Conservation (phyloP, 2,888 invertebrate genomes). For the Anthrax anthrax region DNA sequence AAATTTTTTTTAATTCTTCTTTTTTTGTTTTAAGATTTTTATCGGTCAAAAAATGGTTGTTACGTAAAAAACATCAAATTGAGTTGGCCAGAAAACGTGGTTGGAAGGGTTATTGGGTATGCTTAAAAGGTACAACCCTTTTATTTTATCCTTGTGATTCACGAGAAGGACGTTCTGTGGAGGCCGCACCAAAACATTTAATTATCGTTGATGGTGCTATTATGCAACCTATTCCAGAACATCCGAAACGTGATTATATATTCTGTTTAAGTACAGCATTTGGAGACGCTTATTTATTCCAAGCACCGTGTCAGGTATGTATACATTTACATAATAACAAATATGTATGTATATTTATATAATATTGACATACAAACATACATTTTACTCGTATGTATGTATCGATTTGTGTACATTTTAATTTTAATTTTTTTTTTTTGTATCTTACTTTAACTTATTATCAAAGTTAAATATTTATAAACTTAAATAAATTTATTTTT, state of each 20-base stretch:
- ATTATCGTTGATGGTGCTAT: conserved; percentile 94
- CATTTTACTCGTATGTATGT: no score
- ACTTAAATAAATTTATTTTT: no score
- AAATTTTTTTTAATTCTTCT: conserved; percentile 1
- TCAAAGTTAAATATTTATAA: no score
- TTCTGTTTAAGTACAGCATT: conserved; percentile 97
- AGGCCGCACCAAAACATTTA: conserved; percentile 86
- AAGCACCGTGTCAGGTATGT: conserved; percentile 66
- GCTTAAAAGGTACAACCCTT: conserved; percentile 89
- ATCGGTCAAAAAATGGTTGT: conserved; percentile 95
- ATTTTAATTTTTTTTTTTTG: no score
- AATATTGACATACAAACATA: no score
- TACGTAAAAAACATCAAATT: conserved; percentile 92
- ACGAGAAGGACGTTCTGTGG: conserved; percentile 76
- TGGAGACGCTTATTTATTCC: conserved; percentile 94
- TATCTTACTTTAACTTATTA: no score
- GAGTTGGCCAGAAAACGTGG: conserved; percentile 90
- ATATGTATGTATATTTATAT: neutral
- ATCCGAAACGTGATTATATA: conserved; percentile 93
- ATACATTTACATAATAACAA: neutral
- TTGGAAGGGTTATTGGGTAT: conserved; percentile 99
- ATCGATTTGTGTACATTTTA: no score
- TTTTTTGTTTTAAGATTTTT: conserved; percentile 53
- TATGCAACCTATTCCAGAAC: conserved; percentile 98
- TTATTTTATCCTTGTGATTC: conserved; percentile 93